phyloP scores from a whole-genome alignment of 2,888 invertebrate species.

The Melieria picta region DNA sequence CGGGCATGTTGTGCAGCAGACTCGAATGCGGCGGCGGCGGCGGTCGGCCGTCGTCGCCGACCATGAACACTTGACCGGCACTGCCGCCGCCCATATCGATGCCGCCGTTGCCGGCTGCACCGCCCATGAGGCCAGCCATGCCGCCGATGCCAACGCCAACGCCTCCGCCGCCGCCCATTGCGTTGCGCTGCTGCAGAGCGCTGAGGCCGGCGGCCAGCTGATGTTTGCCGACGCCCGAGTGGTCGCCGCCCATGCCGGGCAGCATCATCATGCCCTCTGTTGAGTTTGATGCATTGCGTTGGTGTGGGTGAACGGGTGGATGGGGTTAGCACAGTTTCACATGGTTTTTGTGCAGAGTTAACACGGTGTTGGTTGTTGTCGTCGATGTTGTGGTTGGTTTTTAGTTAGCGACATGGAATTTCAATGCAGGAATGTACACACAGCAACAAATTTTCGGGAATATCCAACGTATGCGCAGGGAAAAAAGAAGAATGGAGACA shows the following conservation, averaged over 20 bases:
- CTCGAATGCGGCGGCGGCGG: conserved; percentile 78
- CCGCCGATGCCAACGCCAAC: conserved; percentile 38
- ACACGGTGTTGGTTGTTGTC: neutral
- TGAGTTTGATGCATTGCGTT: neutral
- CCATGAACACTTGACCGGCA: conserved; percentile 48
- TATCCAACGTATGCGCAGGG: too few relatives aligned
- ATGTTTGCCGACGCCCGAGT: conserved; percentile 37
- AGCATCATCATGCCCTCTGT: conserved; percentile 56
- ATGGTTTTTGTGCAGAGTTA: too few relatives aligned
- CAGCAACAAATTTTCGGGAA: too few relatives aligned
- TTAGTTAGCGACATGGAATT: neutral
- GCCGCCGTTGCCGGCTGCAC: conserved; percentile 55
- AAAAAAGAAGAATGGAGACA: too few relatives aligned
- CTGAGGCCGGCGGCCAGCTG: conserved; percentile 29
- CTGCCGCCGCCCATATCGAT: conserved; percentile 51
- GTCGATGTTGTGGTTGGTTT: conserved; percentile 13
- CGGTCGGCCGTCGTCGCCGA: conserved; percentile 72
- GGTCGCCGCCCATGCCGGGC: conserved; percentile 51
- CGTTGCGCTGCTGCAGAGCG: conserved; percentile 30
- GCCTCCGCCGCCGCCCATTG: conserved; percentile 45
- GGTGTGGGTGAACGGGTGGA: conserved; percentile 10
- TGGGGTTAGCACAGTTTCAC: neutral
- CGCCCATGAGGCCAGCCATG: conserved; percentile 33
- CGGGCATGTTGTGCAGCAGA: conserved; percentile 77
- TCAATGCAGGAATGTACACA: too few relatives aligned